Conservation (phyloP, 2,797 vertebrate genomes). For the Aphelocoma californica region DNA sequence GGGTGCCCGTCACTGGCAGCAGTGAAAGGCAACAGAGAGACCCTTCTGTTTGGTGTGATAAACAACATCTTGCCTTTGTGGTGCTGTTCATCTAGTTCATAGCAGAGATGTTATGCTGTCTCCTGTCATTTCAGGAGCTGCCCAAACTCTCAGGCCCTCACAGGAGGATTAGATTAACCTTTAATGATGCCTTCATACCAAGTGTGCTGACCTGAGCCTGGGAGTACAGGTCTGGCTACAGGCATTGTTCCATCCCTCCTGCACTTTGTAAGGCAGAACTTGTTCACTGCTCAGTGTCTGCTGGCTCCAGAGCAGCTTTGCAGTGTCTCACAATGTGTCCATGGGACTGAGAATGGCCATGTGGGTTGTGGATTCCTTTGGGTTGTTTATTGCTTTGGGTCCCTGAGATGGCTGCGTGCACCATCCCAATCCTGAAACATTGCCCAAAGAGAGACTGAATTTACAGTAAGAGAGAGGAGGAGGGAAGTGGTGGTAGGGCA, state of each 20-base stretch:
- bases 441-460: neutral
- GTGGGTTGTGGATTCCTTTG: neutral
- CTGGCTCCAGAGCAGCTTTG: neutral
- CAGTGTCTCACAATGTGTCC: fast-evolving
- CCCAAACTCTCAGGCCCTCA: neutral
- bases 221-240: fast-evolving
- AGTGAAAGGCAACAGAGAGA: neutral
- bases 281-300: fast-evolving
- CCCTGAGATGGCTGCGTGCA: fast-evolving
- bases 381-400: neutral
- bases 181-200: fast-evolving
- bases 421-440: fast-evolving
- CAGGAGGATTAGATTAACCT: fast-evolving
- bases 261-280: neutral
- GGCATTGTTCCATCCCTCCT: fast-evolving
- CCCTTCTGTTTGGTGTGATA: neutral
- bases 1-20: neutral
- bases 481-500: neutral
- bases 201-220: fast-evolving
- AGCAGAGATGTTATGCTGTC: neutral
- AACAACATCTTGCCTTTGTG: neutral
- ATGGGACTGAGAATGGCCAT: fast-evolving
- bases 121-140: neutral
- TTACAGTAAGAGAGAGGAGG: neutral
- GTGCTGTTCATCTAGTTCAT: neutral